These are phyloP conservation scores for Crambe crambe DNA, from an alignment of 37 sponge, comb jelly and placozoan species.

Conservation along the genomic window DNA sequence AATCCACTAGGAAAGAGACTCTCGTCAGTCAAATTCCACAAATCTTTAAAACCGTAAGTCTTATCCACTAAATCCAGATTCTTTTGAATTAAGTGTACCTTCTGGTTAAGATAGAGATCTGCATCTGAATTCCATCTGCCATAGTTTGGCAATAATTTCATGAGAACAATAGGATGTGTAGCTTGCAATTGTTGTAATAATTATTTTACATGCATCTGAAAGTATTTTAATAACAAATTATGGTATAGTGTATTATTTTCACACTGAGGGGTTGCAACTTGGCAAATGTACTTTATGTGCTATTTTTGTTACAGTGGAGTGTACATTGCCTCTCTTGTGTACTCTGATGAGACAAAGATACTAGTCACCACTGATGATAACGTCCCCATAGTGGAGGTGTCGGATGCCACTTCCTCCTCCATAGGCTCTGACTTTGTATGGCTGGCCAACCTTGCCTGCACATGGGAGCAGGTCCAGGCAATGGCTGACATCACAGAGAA, in stretches of 20 bases:
- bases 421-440: slow-evolving; percentile 74
- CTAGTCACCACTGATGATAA: slow-evolving; percentile 76
- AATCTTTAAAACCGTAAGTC: slow-evolving; percentile 60
- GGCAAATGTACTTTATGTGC: no score
- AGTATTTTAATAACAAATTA: no score
- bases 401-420: slow-evolving; percentile 45
- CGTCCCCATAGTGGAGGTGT: slow-evolving; percentile 75
- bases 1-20: slow-evolving; percentile 46
- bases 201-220: no score
- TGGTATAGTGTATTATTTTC: no score
- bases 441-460: slow-evolving; percentile 81
- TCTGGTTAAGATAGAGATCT: no score
- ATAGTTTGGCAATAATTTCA: no score
- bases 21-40: slow-evolving; percentile 56
- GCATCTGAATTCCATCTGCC: no score
- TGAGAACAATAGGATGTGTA: no score
- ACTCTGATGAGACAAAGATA: slow-evolving; percentile 58
- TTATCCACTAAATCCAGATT: no score
- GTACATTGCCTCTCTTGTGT: slow-evolving; percentile 57
- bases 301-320: slow-evolving; percentile 45
- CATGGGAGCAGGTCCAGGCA: slow-evolving; percentile 58
- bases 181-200: no score
- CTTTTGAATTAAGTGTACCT: no score
- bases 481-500: slow-evolving; percentile 51
- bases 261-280: no score